phyloP scores from a whole-genome alignment of 2,113 vertebrate species.

The Epinephelus moara region DNA sequence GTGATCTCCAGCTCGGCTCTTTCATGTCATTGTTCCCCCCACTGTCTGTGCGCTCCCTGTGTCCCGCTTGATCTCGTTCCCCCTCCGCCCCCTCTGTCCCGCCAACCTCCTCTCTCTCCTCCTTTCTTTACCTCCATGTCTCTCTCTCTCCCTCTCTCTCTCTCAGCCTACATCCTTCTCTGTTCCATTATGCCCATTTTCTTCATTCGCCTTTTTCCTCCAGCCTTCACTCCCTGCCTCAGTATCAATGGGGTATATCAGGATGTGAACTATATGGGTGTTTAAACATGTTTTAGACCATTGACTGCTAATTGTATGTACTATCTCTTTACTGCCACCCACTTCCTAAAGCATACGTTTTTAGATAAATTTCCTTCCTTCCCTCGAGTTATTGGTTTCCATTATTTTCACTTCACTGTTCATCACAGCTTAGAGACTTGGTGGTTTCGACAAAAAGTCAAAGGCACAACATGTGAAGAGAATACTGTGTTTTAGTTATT shows the following conservation, averaged over 20 bases:
- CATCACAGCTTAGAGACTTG: background rate
- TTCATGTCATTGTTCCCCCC: conserved; percentile 84
- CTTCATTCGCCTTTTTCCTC: background rate
- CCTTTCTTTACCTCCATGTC: background rate
- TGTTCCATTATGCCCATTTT: conserved; percentile 11
- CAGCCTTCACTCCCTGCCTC: background rate
- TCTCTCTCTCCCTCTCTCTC: background rate
- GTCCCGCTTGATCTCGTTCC: conserved; percentile 72
- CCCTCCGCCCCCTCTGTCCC: conserved; percentile 50
- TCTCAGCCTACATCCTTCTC: conserved; percentile 13
- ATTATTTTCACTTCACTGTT: background rate
- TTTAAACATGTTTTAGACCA: conserved; percentile 26
- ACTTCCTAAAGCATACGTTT: background rate
- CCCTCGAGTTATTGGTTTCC: background rate
- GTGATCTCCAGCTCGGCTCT: conserved; percentile 78
- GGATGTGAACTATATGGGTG: background rate
- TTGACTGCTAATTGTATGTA: conserved; percentile 31
- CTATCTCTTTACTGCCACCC: conserved; percentile 10
- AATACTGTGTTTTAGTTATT: no score
- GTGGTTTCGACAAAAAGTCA: background rate
- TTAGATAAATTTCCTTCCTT: background rate
- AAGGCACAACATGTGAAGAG: no score
- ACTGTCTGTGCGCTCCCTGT: conserved; percentile 54
- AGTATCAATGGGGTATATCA: conserved; percentile 8
- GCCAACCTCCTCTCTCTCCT: conserved; percentile 8